A percentile compares a stretch with the other conserved stretches of the same genome.
Evolutionary conservation across 1,140 invertebrate species (phyloP).

Genomic region (Cydia amplana): DNA sequence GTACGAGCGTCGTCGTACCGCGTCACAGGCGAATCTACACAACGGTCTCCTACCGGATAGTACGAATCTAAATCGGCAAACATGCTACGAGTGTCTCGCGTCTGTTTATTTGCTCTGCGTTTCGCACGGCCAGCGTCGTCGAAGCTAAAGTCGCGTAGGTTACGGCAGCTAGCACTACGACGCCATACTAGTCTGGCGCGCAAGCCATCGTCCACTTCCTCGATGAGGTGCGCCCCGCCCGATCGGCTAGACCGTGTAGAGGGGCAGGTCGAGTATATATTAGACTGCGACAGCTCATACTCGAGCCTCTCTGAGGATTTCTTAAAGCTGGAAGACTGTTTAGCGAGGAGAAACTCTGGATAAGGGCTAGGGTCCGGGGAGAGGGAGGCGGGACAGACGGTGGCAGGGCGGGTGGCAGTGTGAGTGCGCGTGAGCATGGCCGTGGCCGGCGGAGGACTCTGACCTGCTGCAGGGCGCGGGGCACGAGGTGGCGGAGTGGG

Average conservation of each 20-base stretch:
- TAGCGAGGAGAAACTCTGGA: conserved; percentile 67
- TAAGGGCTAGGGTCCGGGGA: conserved; percentile 54
- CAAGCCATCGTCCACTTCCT: conserved; percentile 47
- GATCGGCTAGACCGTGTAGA: conserved; percentile 65
- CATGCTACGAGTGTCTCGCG: conserved; percentile 57
- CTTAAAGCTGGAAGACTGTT: conserved; percentile 66
- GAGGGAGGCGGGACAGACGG: conserved; percentile 48
- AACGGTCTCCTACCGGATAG: conserved; percentile 50
- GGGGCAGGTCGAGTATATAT: conserved; percentile 78
- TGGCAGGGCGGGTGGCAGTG: conserved; percentile 67
- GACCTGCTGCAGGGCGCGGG: conserved; percentile 63
- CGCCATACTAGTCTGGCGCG: conserved; percentile 59
- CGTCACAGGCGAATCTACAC: conserved; percentile 86
- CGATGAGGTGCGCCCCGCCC: conserved; percentile 57
- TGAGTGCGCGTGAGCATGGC: conserved; percentile 58
- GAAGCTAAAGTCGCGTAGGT: conserved; percentile 86
- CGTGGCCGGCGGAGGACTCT: conserved; percentile 50
- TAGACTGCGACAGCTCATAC: conserved; percentile 75
- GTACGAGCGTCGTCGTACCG: conserved; percentile 86
- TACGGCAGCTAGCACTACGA: conserved; percentile 89
- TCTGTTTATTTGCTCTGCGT: conserved; percentile 67
- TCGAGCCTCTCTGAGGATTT: conserved; percentile 78
- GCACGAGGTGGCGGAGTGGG: conserved; percentile 78
- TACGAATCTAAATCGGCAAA: conserved; percentile 58
- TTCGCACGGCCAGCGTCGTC: conserved; percentile 84